Conservation (phyloP, 2,888 invertebrate genomes). For the Nasonia oneida region DNA sequence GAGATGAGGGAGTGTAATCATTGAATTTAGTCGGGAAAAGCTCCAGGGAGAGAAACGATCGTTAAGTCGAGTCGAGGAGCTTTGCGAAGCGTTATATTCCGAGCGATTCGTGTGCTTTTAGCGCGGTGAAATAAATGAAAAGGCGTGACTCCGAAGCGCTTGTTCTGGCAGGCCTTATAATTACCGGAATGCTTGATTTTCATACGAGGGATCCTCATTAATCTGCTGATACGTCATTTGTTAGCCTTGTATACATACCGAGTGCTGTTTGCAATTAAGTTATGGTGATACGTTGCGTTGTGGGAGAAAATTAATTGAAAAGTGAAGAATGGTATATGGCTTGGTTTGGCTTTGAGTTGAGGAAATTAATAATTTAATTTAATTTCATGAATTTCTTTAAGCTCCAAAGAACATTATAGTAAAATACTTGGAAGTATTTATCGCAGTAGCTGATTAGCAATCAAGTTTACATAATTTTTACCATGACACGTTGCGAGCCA, state of each 20-base stretch:
- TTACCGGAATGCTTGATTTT: conserved; percentile 7
- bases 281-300: not conserved
- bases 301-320: not conserved
- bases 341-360: not conserved
- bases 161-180: not conserved
- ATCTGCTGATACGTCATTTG: not conserved
- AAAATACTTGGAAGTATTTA: not conserved
- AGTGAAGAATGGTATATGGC: not conserved
- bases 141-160: not conserved
- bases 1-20: conserved; percentile 36
- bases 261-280: not conserved
- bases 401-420: no score
- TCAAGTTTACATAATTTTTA: not conserved
- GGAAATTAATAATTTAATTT: no score
- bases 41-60: conserved; percentile 20
- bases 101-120: not conserved
- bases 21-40: conserved; percentile 42
- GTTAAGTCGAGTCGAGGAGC: conserved; percentile 3
- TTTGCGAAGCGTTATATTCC: not conserved
- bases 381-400: no score
- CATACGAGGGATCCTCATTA: conserved; percentile 2
- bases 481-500: not conserved
- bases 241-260: not conserved
- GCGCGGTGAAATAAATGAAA: conserved; percentile 15
- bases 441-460: not conserved